Evolutionary conservation across 2,888 invertebrate species (phyloP).

Genomic region (Helleia helle): DNA sequence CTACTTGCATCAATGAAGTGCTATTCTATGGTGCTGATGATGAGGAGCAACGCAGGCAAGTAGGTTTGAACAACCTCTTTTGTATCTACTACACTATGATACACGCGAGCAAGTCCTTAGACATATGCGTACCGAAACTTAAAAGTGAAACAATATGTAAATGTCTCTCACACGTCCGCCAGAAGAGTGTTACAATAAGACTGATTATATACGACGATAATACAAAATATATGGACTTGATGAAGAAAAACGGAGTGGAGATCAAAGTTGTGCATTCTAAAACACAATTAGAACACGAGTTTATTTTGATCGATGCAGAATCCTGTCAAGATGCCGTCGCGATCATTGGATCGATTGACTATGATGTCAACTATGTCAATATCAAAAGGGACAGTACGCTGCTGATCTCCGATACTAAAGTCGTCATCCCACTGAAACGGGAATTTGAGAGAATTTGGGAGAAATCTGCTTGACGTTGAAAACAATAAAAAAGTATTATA

Average conservation of each 20-base stretch:
- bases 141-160: conserved; percentile 36
- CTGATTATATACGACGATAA: conserved; percentile 37
- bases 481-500: conserved; percentile 1
- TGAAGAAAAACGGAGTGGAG: conserved; percentile 35
- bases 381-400: conserved; percentile 38
- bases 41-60: conserved; percentile 28
- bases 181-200: conserved; percentile 33
- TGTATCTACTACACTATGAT: conserved; percentile 42
- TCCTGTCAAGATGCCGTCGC: conserved; percentile 32
- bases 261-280: conserved; percentile 35
- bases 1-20: conserved; percentile 35
- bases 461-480: background rate
- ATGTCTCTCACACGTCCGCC: conserved; percentile 33
- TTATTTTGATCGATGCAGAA: conserved; percentile 39
- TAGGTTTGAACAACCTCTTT: conserved; percentile 39
- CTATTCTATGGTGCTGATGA: conserved; percentile 41
- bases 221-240: conserved; percentile 27
- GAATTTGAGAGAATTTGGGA: conserved; percentile 51
- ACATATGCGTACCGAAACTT: conserved; percentile 44
- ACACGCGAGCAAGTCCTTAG: conserved; percentile 37
- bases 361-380: conserved; percentile 33
- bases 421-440: conserved; percentile 31
- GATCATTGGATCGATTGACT: conserved; percentile 41
- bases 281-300: conserved; percentile 42
- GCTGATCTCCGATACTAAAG: conserved; percentile 35